A percentile compares a stretch with the other conserved stretches of the same genome.
Conservation (phyloP, 1,140 invertebrate species). For the Chionoecetes opilio region DNA sequence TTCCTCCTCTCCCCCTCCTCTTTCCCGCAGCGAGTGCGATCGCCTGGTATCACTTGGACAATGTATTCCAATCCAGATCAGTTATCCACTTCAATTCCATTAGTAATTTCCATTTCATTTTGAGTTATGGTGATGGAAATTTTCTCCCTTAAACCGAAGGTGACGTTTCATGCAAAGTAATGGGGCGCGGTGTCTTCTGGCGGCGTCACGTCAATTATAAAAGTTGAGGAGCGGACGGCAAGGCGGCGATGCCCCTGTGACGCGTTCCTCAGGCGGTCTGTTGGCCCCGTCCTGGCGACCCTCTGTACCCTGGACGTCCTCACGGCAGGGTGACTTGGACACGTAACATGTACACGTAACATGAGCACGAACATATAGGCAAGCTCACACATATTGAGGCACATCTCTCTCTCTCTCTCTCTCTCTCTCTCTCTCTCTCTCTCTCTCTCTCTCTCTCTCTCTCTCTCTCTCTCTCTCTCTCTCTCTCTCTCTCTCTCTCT, state of each 20-base stretch:
- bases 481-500: background rate
- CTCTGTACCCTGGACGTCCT: no score
- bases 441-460: background rate
- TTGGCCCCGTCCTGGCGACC: no score
- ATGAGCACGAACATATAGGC: no score
- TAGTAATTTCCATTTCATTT: conserved; percentile 22
- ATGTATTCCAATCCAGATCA: background rate
- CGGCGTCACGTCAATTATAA: background rate
- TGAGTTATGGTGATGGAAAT: background rate
- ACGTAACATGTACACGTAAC: no score
- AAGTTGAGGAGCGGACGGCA: background rate
- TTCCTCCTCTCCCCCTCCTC: background rate
- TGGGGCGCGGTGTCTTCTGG: background rate
- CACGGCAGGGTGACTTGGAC: no score
- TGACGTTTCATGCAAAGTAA: conserved; percentile 29
- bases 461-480: background rate
- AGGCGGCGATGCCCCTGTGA: background rate
- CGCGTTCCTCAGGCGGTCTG: no score
- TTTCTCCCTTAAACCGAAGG: background rate
- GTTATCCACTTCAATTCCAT: background rate
- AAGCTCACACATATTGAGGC: no score
- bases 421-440: background rate
- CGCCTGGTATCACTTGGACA: background rate
- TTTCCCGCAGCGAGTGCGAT: background rate
- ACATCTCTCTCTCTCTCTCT: background rate